Base-by-base conservation (phyloP, 2,113 vertebrate genomes). In the Pterocles orientalis region DNA sequence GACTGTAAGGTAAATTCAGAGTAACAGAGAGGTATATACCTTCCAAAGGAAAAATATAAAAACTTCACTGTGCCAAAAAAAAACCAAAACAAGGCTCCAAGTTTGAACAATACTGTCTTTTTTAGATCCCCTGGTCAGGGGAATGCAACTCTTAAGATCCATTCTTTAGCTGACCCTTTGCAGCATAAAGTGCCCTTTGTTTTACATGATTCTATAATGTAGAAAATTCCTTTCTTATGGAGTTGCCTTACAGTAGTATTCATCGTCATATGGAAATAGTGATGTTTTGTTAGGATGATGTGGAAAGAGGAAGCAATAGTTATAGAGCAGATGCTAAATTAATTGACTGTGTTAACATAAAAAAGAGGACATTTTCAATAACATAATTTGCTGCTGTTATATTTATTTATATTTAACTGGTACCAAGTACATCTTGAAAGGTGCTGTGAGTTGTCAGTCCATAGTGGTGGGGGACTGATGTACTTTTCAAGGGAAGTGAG, bases 281-380 rank as follows among this genome's bases (percentile, higher is more conserved):
- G 90, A 65, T 61, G 34, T 58, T 57, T 47, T 65, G 43, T 62
- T 73, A 14, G 51, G 51, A 50, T 66, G 25, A 61, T 77, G 54
- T 82, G 75, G 90, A 95, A 96, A 95, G 58, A 93, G 92, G 92
- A 93, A 95, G 50, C 0, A 2, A 25, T 89, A 92, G 91, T 95
- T 95, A 76, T 79, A 91, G 65, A 89, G 51, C 51, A 92, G 69
- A 78, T 60, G 61, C 10, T 88, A 56, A 64, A 73, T 86, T 62
- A 88, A 65, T 66, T 86, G 45, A 75, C n/a, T 36, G 28, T 31
- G 39, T 66, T 90, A 80, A 65, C 28, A 4, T 86, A 73, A 69
- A 84, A 89, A 48, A 24, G 39, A 60, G 69, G 66, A 70, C 29
- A 5, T 41, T 91, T 91, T 54, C 60, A 82, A 82, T 47, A 78